Conservation (phyloP, 2,113 vertebrate species). For the Redunca redunca region DNA sequence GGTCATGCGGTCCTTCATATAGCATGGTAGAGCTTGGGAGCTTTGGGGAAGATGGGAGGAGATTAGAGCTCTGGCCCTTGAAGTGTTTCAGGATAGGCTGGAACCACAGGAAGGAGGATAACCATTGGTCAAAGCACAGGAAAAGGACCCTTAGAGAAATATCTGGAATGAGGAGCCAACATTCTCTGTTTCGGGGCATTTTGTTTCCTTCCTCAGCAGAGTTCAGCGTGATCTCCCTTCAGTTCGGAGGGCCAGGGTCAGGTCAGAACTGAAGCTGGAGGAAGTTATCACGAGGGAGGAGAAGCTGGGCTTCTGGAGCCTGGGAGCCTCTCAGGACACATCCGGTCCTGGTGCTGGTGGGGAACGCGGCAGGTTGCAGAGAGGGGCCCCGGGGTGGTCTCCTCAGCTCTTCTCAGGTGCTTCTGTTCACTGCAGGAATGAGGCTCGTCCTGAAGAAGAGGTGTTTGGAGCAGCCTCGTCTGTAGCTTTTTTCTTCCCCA, state of each 20-base stretch:
- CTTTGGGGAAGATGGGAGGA: background rate
- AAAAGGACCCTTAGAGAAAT: background rate
- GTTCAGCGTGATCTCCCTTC: background rate
- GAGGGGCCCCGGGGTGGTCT: accelerated
- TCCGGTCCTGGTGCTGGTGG: accelerated
- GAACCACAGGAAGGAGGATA: background rate
- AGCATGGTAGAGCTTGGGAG: background rate
- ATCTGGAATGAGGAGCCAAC: background rate
- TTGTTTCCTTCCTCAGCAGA: background rate
- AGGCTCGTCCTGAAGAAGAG: background rate
- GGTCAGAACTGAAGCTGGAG: background rate
- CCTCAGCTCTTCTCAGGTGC: background rate
- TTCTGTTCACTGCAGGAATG: background rate
- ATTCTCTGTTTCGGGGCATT: background rate
- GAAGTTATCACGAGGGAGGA: background rate
- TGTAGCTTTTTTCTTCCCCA: background rate
- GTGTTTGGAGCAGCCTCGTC: background rate
- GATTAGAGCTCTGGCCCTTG: background rate
- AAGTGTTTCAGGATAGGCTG: background rate
- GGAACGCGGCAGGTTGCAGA: background rate
- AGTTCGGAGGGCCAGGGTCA: background rate
- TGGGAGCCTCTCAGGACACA: accelerated
- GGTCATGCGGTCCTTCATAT: background rate
- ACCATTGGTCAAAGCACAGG: background rate
- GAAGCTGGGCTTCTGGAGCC: too few relatives aligned